Percentiles rank a stretch among this genome's conserved stretches.
Conservation (phyloP, 2,888 invertebrate genomes). For the Peribatodes rhomboidaria region DNA sequence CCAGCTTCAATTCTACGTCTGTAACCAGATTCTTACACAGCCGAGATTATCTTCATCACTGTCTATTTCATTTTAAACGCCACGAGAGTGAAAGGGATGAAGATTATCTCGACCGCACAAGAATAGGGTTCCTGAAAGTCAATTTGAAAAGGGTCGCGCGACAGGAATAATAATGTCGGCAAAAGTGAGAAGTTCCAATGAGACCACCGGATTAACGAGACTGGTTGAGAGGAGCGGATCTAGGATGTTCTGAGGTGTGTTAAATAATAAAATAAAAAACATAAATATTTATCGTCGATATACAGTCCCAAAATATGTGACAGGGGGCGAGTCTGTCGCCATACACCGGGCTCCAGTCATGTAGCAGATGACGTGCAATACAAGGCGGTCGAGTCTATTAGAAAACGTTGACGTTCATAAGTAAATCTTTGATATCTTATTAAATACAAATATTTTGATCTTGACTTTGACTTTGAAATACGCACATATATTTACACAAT, state of each 20-base stretch:
- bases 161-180: constrained; percentile 58
- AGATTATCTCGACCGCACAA: not conserved
- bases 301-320: too few relatives aligned
- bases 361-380: too few relatives aligned
- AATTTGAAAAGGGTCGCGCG: constrained; percentile 52
- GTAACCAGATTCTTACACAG: not conserved
- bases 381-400: too few relatives aligned
- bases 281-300: too few relatives aligned
- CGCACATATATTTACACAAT: too few relatives aligned
- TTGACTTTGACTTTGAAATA: too few relatives aligned
- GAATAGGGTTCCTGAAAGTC: constrained; percentile 40
- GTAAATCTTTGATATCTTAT: too few relatives aligned
- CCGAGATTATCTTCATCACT: not conserved
- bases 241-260: constrained; percentile 6
- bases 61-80: not conserved
- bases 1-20: constrained; percentile 41
- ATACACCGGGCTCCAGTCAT: too few relatives aligned
- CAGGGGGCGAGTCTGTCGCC: too few relatives aligned
- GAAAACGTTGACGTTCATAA: too few relatives aligned
- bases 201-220: constrained; percentile 56
- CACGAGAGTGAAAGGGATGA: not conserved
- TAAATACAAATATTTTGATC: too few relatives aligned
- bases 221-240: constrained; percentile 42
- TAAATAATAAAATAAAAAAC: too few relatives aligned
- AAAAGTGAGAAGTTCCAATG: constrained; percentile 57